Conservation (phyloP, 1,140 invertebrate species). For the Oreohelix idahoensis region DNA sequence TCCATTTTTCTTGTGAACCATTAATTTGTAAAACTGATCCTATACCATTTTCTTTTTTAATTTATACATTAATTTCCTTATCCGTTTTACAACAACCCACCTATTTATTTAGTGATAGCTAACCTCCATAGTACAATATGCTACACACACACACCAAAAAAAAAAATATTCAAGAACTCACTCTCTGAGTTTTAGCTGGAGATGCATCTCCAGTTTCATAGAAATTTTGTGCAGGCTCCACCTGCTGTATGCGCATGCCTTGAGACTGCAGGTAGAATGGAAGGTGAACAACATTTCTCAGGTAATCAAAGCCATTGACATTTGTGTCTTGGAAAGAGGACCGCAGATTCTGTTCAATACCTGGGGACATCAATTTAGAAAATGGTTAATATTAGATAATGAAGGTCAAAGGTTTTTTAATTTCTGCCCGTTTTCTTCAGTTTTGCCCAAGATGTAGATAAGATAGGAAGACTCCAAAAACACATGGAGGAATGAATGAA, state of each 20-base stretch:
- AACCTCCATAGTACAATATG: too few species aligned
- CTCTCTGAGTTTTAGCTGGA: slow-evolving; percentile 18
- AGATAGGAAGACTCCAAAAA: too few species aligned
- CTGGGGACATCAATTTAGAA: background rate
- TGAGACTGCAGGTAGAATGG: slow-evolving; percentile 99
- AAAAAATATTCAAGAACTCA: background rate
- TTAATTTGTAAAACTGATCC: too few species aligned
- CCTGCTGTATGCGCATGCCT: slow-evolving; percentile 77
- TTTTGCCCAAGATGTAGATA: too few species aligned
- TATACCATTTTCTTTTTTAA: too few species aligned
- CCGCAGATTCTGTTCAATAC: slow-evolving; percentile 90
- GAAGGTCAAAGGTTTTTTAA: too few species aligned
- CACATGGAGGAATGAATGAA: too few species aligned
- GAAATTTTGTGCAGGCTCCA: slow-evolving; percentile 32
- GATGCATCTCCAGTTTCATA: background rate
- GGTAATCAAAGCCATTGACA: slow-evolving; percentile 93
- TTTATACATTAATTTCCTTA: too few species aligned
- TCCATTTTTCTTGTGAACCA: too few species aligned
- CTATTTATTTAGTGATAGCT: too few species aligned
- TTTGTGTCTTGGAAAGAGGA: slow-evolving; percentile 73
- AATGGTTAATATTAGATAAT: background rate
- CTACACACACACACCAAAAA: background rate
- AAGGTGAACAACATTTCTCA: slow-evolving; percentile 96
- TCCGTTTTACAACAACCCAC: too few species aligned
- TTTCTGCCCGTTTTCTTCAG: too few species aligned